phyloP scores from a whole-genome alignment of 1,140 invertebrate species.

The Venturia canescens region DNA sequence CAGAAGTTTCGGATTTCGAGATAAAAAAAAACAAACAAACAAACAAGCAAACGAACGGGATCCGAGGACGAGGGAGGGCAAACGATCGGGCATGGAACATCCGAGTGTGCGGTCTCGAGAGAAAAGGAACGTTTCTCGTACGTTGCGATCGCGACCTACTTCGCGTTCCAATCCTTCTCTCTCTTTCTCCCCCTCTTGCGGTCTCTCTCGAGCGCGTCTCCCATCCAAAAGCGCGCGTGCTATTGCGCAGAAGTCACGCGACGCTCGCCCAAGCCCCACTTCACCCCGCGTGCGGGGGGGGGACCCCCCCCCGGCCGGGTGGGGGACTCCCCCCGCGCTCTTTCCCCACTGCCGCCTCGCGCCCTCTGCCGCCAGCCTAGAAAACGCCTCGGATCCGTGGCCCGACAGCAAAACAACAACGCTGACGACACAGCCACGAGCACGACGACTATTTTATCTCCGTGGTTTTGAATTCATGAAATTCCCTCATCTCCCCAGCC shows the following conservation, averaged over 20 bases:
- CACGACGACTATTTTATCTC: background rate
- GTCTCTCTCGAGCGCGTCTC: background rate
- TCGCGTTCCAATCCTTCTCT: background rate
- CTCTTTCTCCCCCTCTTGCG: background rate
- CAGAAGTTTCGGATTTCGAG: too few species aligned
- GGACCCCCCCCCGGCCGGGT: too few species aligned
- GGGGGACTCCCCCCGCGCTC: background rate
- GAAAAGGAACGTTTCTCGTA: constrained; percentile 1
- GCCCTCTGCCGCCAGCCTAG: background rate
- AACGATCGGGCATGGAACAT: too few species aligned
- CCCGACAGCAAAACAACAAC: background rate
- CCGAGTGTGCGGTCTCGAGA: too few species aligned
- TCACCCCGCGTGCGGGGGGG: too few species aligned
- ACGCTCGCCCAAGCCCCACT: too few species aligned
- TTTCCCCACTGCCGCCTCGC: background rate
- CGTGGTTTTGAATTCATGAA: constrained; percentile 66
- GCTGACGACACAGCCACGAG: background rate
- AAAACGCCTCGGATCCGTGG: too few species aligned
- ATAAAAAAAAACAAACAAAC: too few species aligned
- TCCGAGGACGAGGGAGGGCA: too few species aligned
- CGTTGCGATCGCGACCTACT: constrained; percentile 6
- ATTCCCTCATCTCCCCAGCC: constrained; percentile 70
- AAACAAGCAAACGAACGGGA: too few species aligned
- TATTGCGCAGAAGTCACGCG: background rate
- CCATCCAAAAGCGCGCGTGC: background rate